Evolutionary conservation across 2,888 invertebrate species (phyloP).

Genomic region (Tipula vernalis): DNA sequence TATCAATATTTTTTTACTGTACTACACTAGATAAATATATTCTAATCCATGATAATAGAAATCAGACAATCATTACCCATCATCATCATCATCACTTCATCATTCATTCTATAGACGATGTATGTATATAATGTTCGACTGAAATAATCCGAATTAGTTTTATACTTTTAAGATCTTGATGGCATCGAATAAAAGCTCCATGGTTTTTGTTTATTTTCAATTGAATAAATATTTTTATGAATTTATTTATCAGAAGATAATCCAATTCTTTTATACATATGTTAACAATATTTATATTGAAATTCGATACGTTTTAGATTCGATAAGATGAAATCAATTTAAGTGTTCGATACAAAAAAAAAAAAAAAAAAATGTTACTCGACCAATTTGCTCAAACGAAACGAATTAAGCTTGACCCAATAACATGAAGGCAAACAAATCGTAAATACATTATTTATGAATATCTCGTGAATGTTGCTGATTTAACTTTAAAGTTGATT

Average conservation of each 20-base stretch:
- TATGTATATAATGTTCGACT: background rate
- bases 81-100: background rate
- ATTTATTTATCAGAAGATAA: background rate
- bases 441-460: background rate
- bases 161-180: background rate
- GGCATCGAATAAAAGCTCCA: background rate
- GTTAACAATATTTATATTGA: background rate
- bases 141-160: background rate
- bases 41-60: background rate
- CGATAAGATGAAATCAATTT: background rate
- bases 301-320: background rate
- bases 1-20: background rate
- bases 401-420: background rate
- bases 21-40: background rate
- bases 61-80: background rate
- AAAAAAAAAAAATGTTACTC: background rate
- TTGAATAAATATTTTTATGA: background rate
- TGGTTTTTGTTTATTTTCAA: background rate
- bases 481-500: background rate
- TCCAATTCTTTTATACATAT: background rate
- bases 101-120: background rate
- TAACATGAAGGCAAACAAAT: background rate
- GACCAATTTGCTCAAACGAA: background rate
- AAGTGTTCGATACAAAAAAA: background rate
- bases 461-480: background rate